Percentiles rank a stretch among this genome's conserved stretches.
Evolutionary conservation across 2,888 invertebrate genomes (phyloP).

Genomic region (Leptinotarsa tumamoca): DNA sequence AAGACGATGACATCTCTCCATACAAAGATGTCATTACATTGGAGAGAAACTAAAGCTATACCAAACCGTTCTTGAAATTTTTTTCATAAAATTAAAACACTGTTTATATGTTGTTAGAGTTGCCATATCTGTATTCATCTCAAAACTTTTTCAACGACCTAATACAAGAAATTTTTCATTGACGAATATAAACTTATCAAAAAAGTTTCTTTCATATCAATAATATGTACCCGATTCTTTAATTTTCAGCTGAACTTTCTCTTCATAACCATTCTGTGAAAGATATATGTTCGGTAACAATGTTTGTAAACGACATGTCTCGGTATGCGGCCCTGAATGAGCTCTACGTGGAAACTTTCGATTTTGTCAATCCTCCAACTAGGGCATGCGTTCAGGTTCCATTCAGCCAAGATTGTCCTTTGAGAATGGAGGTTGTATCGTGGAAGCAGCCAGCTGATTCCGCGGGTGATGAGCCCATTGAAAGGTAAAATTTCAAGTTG

Average conservation of each 20-base stretch:
- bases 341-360: constrained; percentile 80
- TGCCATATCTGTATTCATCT: no score
- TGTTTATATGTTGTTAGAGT: no score
- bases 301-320: constrained; percentile 87
- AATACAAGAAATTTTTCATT: no score
- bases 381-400: constrained; percentile 86
- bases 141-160: no score
- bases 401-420: constrained; percentile 76
- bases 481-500: constrained; percentile 53
- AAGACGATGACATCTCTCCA: no score
- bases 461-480: constrained; percentile 54
- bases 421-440: constrained; percentile 82
- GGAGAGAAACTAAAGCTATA: no score
- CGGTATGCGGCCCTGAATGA: constrained; percentile 83
- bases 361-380: constrained; percentile 84
- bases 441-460: constrained; percentile 63
- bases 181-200: neutral
- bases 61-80: no score
- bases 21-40: no score
- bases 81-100: no score
- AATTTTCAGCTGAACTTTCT: constrained; percentile 47
- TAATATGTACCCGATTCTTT: neutral
- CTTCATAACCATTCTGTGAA: constrained; percentile 68
- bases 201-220: neutral
- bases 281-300: constrained; percentile 84